Evolutionary conservation across 2,113 vertebrate genomes (phyloP).

Genomic region (Lutjanus erythropterus): DNA sequence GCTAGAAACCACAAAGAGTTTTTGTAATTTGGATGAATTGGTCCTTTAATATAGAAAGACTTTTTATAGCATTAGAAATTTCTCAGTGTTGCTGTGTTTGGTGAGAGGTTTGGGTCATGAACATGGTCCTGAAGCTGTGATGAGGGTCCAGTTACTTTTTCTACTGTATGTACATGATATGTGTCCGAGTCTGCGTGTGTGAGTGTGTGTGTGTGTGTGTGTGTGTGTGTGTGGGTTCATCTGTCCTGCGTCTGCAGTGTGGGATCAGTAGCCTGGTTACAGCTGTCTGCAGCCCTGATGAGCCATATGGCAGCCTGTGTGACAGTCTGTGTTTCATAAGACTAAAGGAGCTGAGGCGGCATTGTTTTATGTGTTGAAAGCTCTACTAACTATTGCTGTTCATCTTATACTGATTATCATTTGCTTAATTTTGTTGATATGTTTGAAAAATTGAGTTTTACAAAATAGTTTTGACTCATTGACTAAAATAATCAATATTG

Average conservation of each 20-base stretch:
- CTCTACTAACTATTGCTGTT: not conserved
- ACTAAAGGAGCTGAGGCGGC: not conserved
- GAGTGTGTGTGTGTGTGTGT: not conserved
- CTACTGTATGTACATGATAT: not conserved
- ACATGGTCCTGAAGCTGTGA: conserved; percentile 17
- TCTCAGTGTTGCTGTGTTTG: not conserved
- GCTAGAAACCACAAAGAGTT: no score
- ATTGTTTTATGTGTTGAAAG: not conserved
- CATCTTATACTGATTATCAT: not conserved
- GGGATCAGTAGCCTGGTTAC: conserved; percentile 47
- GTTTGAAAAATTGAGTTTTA: not conserved
- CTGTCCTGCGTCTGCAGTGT: conserved; percentile 36
- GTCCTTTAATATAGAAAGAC: not conserved
- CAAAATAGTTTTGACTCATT: not conserved
- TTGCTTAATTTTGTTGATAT: not conserved
- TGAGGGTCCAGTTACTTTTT: not conserved
- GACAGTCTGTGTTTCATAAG: conserved; percentile 2
- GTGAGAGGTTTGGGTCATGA: not conserved
- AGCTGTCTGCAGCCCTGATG: conserved; percentile 55
- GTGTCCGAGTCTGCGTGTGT: not conserved
- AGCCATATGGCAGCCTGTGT: conserved; percentile 65
- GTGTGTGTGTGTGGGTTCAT: conserved; percentile 37
- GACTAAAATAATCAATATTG: not conserved
- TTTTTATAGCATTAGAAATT: no score
- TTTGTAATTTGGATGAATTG: no score